Conservation (phyloP, 2,888 invertebrate species). For the Rotaria macrura region DNA sequence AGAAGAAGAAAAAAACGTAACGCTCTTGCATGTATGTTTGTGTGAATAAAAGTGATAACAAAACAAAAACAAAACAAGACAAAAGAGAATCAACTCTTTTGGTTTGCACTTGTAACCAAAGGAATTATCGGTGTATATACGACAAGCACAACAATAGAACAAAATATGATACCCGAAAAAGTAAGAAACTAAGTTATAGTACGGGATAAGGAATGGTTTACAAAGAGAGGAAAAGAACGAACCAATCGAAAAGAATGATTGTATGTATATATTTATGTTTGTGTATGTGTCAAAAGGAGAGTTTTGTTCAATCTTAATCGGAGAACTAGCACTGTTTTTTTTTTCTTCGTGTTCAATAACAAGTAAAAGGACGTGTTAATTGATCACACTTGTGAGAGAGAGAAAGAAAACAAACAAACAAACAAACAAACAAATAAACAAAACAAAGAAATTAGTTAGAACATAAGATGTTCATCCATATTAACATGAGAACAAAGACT, state of each 20-base stretch:
- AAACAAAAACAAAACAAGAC: not conserved
- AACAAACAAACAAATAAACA: not conserved
- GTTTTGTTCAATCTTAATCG: not conserved
- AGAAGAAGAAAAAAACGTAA: not conserved
- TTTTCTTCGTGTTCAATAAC: not conserved
- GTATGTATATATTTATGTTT: not conserved
- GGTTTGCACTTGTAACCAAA: not conserved
- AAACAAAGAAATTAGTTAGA: not conserved
- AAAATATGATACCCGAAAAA: not conserved
- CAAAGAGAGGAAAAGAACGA: not conserved
- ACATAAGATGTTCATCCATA: constrained; percentile 21
- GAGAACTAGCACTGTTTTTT: not conserved
- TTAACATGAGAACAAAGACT: not conserved
- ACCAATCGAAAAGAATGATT: not conserved
- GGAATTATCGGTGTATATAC: not conserved
- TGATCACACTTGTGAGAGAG: not conserved
- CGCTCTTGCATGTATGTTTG: not conserved
- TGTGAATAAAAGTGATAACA: not conserved
- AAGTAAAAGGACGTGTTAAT: not conserved
- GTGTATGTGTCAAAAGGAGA: not conserved
- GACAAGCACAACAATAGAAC: not conserved
- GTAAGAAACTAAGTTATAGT: not conserved
- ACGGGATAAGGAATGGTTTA: not conserved
- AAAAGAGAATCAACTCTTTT: not conserved
- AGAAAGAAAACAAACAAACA: not conserved